These are phyloP conservation scores for Siniperca obscura DNA, from an alignment of 2,797 vertebrate genomes.

Conservation along the genomic window DNA sequence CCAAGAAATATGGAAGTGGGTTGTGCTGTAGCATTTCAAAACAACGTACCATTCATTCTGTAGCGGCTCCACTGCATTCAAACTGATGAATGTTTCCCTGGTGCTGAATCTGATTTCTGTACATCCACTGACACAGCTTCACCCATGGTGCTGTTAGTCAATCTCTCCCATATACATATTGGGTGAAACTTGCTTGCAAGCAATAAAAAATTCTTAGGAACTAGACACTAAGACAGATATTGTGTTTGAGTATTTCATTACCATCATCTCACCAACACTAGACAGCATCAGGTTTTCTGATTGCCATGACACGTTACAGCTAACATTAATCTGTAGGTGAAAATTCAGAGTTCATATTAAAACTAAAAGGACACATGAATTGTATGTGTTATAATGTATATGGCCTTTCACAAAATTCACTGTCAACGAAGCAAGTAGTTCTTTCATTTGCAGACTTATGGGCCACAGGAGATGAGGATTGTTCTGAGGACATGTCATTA, in stretches of 20 bases:
- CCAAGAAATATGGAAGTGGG: conserved; percentile 69
- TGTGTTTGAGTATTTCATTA: no score
- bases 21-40: conserved; percentile 66
- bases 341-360: conserved; percentile 16
- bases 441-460: conserved; percentile 59
- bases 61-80: conserved; percentile 40
- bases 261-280: no score
- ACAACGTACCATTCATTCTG: conserved; percentile 47
- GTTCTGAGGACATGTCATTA: conserved; percentile 78
- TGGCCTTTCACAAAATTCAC: conserved; percentile 34
- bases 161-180: no score
- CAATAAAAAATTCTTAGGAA: no score
- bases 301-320: conserved; percentile 8
- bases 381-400: conserved; percentile 36
- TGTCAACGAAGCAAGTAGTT: conserved; percentile 47
- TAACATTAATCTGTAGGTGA: conserved; percentile 35
- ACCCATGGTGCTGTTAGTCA: not conserved
- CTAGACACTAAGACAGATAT: no score
- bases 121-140: conserved; percentile 40
- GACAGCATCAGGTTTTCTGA: no score
- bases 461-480: conserved; percentile 67
- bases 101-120: conserved; percentile 48
- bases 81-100: conserved; percentile 53
- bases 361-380: conserved; percentile 22
- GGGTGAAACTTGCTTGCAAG: no score